These are phyloP conservation scores for Aldabrachelys gigantea DNA, from an alignment of 2,113 vertebrate genomes.

Conservation along the genomic window DNA sequence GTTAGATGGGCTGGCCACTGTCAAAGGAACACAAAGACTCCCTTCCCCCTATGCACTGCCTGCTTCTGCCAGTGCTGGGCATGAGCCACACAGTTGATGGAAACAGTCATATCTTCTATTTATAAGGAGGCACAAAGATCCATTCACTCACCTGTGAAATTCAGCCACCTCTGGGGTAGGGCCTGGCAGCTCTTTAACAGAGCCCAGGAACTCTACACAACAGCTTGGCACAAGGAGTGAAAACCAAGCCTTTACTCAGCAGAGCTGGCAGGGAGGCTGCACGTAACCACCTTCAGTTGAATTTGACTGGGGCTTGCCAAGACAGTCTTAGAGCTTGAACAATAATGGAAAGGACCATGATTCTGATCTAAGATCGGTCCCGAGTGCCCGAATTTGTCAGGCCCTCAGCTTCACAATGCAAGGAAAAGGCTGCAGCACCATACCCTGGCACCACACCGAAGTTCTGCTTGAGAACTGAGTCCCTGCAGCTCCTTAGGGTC, in stretches of 20 bases:
- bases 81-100: neutral
- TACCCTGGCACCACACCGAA: neutral
- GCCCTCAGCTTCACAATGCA: neutral
- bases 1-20: neutral
- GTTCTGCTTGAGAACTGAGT: neutral
- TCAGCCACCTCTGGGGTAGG: neutral
- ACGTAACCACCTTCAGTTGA: neutral
- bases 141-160: neutral
- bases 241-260: neutral
- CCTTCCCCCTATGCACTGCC: neutral
- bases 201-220: neutral
- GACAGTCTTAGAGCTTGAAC: neutral
- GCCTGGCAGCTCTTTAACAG: neutral
- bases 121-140: neutral
- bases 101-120: neutral
- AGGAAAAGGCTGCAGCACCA: neutral
- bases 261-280: neutral
- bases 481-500: neutral
- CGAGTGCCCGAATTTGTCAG: neutral
- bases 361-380: neutral
- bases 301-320: neutral
- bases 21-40: neutral
- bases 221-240: neutral
- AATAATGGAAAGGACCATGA: neutral
- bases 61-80: neutral